These are phyloP conservation scores for Drosophila oshimai DNA, from an alignment of 1,140 invertebrate species.

Conservation along the genomic window DNA sequence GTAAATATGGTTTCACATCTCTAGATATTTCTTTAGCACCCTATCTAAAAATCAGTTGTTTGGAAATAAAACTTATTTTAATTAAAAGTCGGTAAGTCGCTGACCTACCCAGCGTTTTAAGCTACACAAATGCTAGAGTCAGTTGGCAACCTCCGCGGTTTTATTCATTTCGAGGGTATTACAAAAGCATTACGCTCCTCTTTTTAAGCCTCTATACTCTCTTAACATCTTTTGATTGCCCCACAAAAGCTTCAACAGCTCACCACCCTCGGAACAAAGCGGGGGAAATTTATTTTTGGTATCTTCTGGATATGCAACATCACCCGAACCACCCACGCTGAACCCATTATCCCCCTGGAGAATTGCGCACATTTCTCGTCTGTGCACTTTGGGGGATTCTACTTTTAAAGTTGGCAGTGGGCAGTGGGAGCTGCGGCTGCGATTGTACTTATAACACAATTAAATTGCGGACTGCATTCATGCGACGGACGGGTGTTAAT, in stretches of 20 bases:
- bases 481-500: conserved; percentile 22
- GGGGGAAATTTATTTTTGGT: conserved; percentile 7
- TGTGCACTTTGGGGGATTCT: conserved; percentile 22
- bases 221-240: conserved; percentile 7
- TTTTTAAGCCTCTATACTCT: background rate
- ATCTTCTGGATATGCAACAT: conserved; percentile 16
- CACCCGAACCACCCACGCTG: background rate
- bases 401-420: background rate
- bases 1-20: no score
- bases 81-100: no score
- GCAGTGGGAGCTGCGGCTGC: background rate
- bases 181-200: background rate
- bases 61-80: no score
- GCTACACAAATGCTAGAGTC: no score
- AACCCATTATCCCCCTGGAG: background rate
- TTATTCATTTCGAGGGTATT: conserved; percentile 4
- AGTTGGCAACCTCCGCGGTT: no score
- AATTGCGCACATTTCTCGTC: conserved; percentile 23
- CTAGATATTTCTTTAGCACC: no score
- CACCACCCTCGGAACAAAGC: background rate
- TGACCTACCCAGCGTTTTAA: no score
- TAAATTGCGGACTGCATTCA: conserved; percentile 42
- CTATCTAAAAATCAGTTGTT: no score
- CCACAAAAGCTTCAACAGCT: conserved; percentile 30
- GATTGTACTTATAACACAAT: conserved; percentile 33